Evolutionary conservation across 1,140 invertebrate genomes (phyloP), one percentile per base, ranked within the genome.

Genomic region (Caenorhabditis inopinata): DNA sequence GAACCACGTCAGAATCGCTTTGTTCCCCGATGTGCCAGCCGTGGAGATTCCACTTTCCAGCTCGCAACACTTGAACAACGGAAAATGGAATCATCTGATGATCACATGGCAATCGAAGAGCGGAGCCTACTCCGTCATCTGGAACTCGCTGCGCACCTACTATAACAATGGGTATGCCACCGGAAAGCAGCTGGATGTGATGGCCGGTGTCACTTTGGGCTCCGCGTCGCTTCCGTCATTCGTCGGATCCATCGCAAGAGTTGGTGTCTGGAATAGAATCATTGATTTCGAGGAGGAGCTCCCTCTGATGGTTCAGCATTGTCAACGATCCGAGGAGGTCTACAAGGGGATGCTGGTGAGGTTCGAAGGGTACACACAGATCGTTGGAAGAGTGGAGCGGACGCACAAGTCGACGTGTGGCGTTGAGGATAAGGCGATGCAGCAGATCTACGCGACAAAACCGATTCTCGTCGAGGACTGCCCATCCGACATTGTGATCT

Each of bases 81-180:
- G 95, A 11, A 94, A 96, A 88, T 97, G 95, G 96, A 96, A 97
- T 91, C 95, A 97, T 88, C 92, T 97, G 18, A 94, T 95, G 16
- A 38, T 46, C 25, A 93, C 96, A 16, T 97, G 95, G 95, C 93
- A 94, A n/a, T 93, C 92, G 3, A 80, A 85, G 53, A 93, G 94
- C 16, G 88, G 89, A 11, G 93, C 94, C 88, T 89, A 88, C 76
- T 88, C 87, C 0, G 42, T 88, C 25, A 73, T 88, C 42, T 87
- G 85, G 85, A 88, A 88, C 68, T 82, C 87, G 12, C 74, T 88
- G 18, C 74, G 88, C 25, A 42, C 89, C 18, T 87, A 83, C 58
- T 58, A 84, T 25, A 85, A 87, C 53, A 79, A 78, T 23, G 84
- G 86, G 6, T 88, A 88, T 75, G 89, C 96, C 25, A 93, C 93